Conservation (phyloP, 1,140 invertebrate species). For the Carposina sasakii region DNA sequence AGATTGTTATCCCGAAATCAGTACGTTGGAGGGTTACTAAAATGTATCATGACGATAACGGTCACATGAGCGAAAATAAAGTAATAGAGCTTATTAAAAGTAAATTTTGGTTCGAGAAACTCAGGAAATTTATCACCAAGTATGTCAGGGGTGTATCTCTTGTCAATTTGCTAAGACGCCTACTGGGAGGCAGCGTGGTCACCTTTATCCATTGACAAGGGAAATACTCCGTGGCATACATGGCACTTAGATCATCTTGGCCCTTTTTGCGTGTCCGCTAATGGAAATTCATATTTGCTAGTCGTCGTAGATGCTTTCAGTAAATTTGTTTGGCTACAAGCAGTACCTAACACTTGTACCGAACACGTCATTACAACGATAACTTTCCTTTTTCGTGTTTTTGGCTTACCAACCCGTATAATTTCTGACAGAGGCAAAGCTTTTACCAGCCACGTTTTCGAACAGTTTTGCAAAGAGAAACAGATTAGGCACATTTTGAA, state of each 20-base stretch:
- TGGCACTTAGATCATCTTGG: conserved; percentile 24
- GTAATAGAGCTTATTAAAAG: neutral
- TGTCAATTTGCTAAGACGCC: conserved; percentile 10
- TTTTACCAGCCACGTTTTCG: conserved; percentile 1
- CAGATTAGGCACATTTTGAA: conserved; percentile 5
- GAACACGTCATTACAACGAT: neutral
- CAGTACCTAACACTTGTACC: neutral
- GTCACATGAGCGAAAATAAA: conserved; percentile 1
- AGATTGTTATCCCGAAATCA: conserved; percentile 3
- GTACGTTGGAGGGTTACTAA: neutral
- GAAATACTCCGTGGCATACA: conserved; percentile 18
- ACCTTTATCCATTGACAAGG: conserved; percentile 22
- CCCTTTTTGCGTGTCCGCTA: conserved; percentile 5
- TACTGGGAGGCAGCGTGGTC: conserved; percentile 15
- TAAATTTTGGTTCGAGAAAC: conserved; percentile 5
- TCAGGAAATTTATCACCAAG: conserved; percentile 2
- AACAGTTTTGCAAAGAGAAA: neutral
- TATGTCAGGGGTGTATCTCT: conserved; percentile 6
- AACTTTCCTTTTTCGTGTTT: neutral
- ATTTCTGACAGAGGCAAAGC: conserved; percentile 1
- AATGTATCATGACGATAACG: neutral
- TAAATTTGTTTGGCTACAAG: conserved; percentile 1
- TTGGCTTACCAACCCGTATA: neutral
- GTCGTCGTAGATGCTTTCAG: conserved; percentile 3
- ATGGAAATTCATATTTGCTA: conserved; percentile 2